phyloP scores from a whole-genome alignment of 1,140 invertebrate species.

The Aphelenchoides avenae region DNA sequence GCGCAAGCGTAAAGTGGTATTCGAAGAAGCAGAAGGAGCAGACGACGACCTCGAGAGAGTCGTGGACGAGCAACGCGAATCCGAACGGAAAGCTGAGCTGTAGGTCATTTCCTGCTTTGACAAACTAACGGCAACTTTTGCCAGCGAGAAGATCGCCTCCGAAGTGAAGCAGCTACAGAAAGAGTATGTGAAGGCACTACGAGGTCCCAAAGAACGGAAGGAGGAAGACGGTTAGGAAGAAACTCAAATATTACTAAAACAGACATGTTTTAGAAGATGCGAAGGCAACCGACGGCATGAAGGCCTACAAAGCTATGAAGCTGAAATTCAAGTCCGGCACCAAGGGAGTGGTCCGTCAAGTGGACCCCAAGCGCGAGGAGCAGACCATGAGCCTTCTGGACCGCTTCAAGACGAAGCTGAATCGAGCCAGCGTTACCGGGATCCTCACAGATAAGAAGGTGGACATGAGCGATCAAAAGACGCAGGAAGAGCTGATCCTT shows the following conservation, averaged over 20 bases:
- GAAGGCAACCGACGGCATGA: conserved; percentile 67
- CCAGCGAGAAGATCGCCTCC: conserved; percentile 40
- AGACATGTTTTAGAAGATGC: conserved; percentile 53
- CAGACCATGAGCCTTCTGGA: conserved; percentile 72
- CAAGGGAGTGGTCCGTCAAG: conserved; percentile 61
- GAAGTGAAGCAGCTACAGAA: conserved; percentile 50
- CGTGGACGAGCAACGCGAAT: conserved; percentile 38
- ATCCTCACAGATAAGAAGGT: conserved; percentile 60
- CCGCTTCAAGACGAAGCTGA: conserved; percentile 72
- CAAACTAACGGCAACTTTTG: conserved; percentile 20
- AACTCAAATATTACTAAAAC: conserved; percentile 18
- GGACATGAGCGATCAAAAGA: conserved; percentile 45
- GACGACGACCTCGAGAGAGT: conserved; percentile 37
- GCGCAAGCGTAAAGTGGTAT: conserved; percentile 24
- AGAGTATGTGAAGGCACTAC: conserved; percentile 51
- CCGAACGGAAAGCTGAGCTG: conserved; percentile 31
- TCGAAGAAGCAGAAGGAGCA: conserved; percentile 2
- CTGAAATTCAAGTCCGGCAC: conserved; percentile 69
- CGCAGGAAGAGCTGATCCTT: conserved; percentile 29
- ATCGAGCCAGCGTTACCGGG: conserved; percentile 37
- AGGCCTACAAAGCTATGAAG: conserved; percentile 72
- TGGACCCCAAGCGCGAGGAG: conserved; percentile 61
- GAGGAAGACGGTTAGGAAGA: conserved; percentile 20
- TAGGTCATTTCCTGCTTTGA: conserved; percentile 1
- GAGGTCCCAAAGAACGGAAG: conserved; percentile 45